Conservation (phyloP, 2,888 invertebrate species). For the Noctua janthina region DNA sequence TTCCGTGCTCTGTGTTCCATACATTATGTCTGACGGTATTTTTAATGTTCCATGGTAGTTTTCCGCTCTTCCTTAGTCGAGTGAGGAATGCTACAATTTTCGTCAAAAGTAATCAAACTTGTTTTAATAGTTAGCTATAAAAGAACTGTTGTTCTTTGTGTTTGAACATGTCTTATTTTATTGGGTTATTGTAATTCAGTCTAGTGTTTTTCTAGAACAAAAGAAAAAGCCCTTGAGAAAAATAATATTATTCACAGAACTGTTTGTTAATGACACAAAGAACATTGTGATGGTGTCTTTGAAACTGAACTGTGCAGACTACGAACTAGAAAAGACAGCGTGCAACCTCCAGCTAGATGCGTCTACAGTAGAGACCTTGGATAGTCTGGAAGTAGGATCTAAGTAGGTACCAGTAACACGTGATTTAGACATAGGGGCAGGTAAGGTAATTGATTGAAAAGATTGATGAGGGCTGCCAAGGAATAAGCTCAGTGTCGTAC, state of each 20-base stretch:
- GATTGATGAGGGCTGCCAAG: too few species aligned
- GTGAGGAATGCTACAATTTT: conserved; percentile 37
- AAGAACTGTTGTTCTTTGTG: conserved; percentile 32
- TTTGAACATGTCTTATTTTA: conserved; percentile 34
- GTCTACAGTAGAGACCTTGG: background rate
- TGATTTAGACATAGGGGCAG: background rate
- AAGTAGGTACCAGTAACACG: background rate
- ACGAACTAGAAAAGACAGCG: too few species aligned
- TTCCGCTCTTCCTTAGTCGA: conserved; percentile 32
- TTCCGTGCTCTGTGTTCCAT: background rate
- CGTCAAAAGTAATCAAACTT: conserved; percentile 40
- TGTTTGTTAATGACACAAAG: background rate
- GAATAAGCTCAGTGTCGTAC: background rate
- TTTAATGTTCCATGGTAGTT: conserved; percentile 28
- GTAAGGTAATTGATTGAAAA: too few species aligned
- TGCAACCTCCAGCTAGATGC: background rate
- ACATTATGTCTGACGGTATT: conserved; percentile 13
- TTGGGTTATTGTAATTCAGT: conserved; percentile 14
- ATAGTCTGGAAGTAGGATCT: background rate
- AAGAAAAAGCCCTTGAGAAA: conserved; percentile 8
- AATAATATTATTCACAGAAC: background rate
- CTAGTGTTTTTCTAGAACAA: conserved; percentile 25
- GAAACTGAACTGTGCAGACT: background rate
- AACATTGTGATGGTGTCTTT: background rate
- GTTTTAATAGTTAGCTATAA: conserved; percentile 44